phyloP scores from a whole-genome alignment of 2,888 invertebrate species.

The Cerastis rubricosa region DNA sequence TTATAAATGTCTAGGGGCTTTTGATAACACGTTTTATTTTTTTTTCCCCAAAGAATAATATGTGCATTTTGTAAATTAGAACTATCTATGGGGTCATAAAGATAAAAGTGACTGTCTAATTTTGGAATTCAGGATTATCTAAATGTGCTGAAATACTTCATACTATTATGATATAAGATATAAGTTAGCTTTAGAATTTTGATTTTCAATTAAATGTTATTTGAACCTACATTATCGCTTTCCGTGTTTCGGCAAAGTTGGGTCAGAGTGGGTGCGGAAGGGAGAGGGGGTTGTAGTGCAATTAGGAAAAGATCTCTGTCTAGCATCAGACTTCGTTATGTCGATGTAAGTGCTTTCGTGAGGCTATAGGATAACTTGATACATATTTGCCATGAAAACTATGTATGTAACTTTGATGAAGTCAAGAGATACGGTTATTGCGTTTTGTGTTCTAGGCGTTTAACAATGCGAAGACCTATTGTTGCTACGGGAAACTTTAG shows the following conservation, averaged over 20 bases:
- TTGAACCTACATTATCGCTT: background rate
- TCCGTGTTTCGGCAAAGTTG: background rate
- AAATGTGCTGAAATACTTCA: slow-evolving; percentile 8
- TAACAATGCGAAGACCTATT: background rate
- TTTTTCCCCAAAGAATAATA: slow-evolving; percentile 50
- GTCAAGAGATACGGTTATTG: background rate
- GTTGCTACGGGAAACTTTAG: background rate
- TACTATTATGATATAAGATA: background rate
- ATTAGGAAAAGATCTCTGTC: background rate
- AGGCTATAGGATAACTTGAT: background rate
- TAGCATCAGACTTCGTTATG: background rate
- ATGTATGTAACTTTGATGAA: background rate
- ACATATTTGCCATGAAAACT: background rate
- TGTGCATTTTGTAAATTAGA: slow-evolving; percentile 48
- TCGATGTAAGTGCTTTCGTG: background rate
- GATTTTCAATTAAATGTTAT: background rate
- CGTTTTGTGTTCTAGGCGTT: background rate
- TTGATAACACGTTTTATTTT: slow-evolving; percentile 59
- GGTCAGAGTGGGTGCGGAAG: background rate
- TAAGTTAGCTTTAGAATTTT: background rate
- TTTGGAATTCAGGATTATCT: slow-evolving; percentile 22
- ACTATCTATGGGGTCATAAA: slow-evolving; percentile 39
- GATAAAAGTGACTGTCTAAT: slow-evolving; percentile 30
- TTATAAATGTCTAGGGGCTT: slow-evolving; percentile 61
- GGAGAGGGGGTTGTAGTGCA: background rate